Evolutionary conservation across 2,888 invertebrate genomes (phyloP), one percentile per base, ranked within the genome.

Genomic region (Monoplex corrugatus): DNA sequence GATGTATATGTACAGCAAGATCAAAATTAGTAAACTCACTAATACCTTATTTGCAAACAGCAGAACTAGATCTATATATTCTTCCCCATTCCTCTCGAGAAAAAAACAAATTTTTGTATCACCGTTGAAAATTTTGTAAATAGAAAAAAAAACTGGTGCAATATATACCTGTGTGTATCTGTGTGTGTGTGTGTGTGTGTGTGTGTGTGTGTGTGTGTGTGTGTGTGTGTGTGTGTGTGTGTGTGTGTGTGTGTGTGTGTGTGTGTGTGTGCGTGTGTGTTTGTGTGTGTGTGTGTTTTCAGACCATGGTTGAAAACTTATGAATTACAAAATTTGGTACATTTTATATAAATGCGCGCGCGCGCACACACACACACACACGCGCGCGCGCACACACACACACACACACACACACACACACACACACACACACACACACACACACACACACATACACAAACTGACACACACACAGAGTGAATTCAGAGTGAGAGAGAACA

Each of bases 391-490:
- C 63, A 68, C 63, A 23, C 28, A 28, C 28, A 23, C 28, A 28
- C n/a, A 68, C 19, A 28, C n/a, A 68, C n/a, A 68, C 28, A 23
- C 28, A 28, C 63, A 68, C 6, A 28, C 63, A 6, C 63, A 1
- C 0, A 28, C 63, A 28, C 63, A 1, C 72, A 8, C 32, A 2
- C 32, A 35, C 72, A 35, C 72, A 35, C 72, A 35, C 72, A 35
- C 72, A 72, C 72, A 35, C 72, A 72, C 72, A 35, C 72, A 72
- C 72, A 35, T 35, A 72, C 72, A 72, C 72, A 72, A 32, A 72
- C 72, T 10, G 35, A 68, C 72, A 32, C 72, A 72, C 72, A 32
- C 72, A 72, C 72, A 32, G 35, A 72, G n/a, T n/a, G n/a, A n/a
- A n/a, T n/a, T n/a, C n/a, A n/a, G n/a, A n/a, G n/a, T n/a, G n/a